Evolutionary conservation across 2,113 vertebrate species (phyloP).

Genomic region (Chaetodon trifascialis): DNA sequence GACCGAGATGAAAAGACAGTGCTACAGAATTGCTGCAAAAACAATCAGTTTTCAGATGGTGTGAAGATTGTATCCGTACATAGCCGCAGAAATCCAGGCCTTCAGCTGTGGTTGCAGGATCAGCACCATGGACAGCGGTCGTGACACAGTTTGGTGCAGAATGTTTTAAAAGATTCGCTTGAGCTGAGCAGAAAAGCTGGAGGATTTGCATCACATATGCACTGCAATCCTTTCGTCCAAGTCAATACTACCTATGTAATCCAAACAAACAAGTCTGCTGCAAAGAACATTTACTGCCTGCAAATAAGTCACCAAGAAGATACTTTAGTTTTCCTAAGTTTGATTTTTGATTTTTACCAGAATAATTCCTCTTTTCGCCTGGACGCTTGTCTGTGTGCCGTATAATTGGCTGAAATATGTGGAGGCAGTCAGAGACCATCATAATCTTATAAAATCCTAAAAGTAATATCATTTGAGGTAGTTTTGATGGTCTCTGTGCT

Average conservation of each 20-base stretch:
- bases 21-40: neutral
- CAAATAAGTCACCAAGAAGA: neutral
- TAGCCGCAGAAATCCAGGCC: neutral
- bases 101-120: neutral
- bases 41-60: neutral
- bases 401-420: neutral
- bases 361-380: neutral
- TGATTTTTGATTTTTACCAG: neutral
- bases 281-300: neutral
- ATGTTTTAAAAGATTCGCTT: neutral
- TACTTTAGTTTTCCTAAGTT: neutral
- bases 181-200: neutral
- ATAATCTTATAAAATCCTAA: neutral
- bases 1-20: neutral
- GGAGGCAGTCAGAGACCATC: conserved; percentile 1
- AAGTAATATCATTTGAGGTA: conserved; percentile 6
- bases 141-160: neutral
- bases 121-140: conserved; percentile 9
- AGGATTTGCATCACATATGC: neutral
- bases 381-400: neutral
- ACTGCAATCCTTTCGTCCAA: neutral
- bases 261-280: neutral
- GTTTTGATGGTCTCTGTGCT: conserved; percentile 18
- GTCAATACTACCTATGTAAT: neutral
- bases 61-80: neutral